These are phyloP conservation scores for Augochlora pura DNA, from an alignment of 1,140 invertebrate species.

Conservation along the genomic window DNA sequence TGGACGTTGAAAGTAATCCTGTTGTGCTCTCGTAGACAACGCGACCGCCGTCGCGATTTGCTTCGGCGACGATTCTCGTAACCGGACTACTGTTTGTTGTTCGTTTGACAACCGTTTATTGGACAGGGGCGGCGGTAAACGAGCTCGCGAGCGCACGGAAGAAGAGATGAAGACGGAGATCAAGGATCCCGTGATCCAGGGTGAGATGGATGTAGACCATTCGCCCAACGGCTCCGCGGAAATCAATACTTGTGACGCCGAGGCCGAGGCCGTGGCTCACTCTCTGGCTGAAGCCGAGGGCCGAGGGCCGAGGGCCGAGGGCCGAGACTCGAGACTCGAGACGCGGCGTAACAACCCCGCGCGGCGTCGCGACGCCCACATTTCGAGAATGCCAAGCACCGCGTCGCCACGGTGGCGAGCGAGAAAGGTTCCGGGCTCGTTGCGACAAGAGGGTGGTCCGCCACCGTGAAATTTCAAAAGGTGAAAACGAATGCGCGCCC, in stretches of 20 bases:
- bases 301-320: no score
- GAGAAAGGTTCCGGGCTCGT: conserved; percentile 15
- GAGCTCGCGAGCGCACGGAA: no score
- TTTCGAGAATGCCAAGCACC: conserved; percentile 7
- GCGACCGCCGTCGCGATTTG: no score
- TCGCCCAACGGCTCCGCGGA: conserved; percentile 61
- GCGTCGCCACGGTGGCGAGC: no score
- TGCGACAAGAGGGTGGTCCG: not conserved
- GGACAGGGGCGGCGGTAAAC: no score
- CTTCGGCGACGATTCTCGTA: no score
- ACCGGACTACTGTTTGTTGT: no score
- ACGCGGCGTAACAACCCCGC: conserved; percentile 61
- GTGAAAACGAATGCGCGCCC: not conserved
- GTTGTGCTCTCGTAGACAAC: no score
- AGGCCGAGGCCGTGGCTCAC: no score
- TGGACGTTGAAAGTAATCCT: no score
- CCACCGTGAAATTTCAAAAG: not conserved
- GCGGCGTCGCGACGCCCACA: conserved; percentile 8
- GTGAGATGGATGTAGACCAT: conserved; percentile 61
- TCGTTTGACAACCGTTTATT: no score
- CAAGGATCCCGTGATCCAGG: conserved; percentile 27
- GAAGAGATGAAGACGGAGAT: conserved; percentile 6
- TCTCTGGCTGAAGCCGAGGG: no score
- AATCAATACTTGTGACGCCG: conserved; percentile 74
- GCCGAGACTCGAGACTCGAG: not conserved